These are phyloP conservation scores for Ibidorhyncha struthersii DNA, from an alignment of 2,113 vertebrate species.

Conservation along the genomic window DNA sequence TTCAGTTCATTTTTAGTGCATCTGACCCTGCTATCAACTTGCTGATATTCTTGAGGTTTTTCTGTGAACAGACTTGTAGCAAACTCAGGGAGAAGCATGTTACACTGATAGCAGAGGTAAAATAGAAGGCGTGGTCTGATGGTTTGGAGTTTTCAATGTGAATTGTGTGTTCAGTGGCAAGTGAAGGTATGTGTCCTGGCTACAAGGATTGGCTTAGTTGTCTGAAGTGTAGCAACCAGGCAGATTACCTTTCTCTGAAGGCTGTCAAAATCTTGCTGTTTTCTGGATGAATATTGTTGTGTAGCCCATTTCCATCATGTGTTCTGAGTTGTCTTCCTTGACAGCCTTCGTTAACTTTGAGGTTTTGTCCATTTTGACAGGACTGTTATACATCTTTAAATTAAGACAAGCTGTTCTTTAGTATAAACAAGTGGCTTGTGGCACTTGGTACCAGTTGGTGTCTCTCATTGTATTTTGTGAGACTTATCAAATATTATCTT, in stretches of 20 bases:
- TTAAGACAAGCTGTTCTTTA: not conserved
- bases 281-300: not conserved
- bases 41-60: not conserved
- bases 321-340: not conserved
- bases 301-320: not conserved
- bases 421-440: not conserved
- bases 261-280: not conserved
- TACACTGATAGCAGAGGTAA: not conserved
- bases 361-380: not conserved
- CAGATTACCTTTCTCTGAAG: not conserved
- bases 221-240: not conserved
- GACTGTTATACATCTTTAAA: not conserved
- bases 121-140: not conserved
- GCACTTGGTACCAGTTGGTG: not conserved
- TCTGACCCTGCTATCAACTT: not conserved
- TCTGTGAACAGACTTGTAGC: not conserved
- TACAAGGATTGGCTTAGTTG: not conserved
- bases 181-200: not conserved
- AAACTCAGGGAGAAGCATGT: fast-evolving
- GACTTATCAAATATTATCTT: not conserved
- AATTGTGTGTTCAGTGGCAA: not conserved
- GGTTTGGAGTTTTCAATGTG: not conserved
- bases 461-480: not conserved
- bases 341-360: not conserved
- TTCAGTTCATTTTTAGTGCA: not conserved